These are phyloP conservation scores for Corythornis vintsioides DNA, from an alignment of 2,113 vertebrate genomes.

Conservation along the genomic window DNA sequence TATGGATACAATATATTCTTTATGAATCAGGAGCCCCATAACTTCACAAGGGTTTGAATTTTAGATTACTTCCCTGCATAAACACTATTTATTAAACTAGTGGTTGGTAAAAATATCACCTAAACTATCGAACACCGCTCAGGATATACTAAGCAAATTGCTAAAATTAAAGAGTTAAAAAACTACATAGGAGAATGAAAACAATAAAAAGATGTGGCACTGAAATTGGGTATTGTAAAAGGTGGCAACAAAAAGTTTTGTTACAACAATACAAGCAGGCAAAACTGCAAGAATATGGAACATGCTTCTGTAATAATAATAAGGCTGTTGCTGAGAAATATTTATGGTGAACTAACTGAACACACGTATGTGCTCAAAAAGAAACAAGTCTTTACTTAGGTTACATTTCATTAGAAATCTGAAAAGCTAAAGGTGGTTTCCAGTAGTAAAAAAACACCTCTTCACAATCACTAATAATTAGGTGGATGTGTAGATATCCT, in stretches of 20 bases:
- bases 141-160: background rate
- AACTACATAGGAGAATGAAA: background rate
- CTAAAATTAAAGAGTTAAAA: background rate
- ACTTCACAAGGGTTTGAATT: background rate
- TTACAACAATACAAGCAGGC: background rate
- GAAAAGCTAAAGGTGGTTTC: background rate
- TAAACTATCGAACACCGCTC: background rate
- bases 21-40: background rate
- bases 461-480: background rate
- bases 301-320: background rate
- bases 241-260: background rate
- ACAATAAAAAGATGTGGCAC: background rate
- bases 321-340: background rate
- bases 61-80: background rate
- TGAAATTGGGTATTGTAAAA: background rate
- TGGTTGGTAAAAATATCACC: background rate
- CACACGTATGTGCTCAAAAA: background rate
- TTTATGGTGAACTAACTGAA: slow-evolving; percentile 47
- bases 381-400: background rate
- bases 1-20: no score
- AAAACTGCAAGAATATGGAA: background rate
- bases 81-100: no score
- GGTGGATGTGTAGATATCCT: background rate
- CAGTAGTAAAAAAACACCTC: background rate
- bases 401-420: background rate